A percentile compares a stretch with the other conserved stretches of the same genome.
These are phyloP conservation scores for Myiopsitta monachus DNA, from an alignment of 2,113 vertebrate genomes.

Conservation along the genomic window DNA sequence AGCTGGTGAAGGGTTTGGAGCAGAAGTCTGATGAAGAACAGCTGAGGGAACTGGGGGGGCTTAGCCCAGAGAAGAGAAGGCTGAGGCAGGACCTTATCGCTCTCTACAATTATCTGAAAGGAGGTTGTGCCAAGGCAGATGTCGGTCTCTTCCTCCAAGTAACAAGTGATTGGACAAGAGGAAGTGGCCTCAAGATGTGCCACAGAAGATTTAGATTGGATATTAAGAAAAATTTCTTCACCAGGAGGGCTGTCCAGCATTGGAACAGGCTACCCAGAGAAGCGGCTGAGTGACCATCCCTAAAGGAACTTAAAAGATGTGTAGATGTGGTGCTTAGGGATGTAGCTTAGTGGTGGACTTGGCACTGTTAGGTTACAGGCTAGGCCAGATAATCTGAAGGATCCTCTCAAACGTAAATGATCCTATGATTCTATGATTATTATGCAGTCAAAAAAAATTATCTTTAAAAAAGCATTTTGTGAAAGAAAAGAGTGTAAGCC, in stretches of 20 bases:
- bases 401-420: not conserved
- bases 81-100: not conserved
- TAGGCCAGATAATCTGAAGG: rapidly evolving
- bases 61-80: not conserved
- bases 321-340: rapidly evolving
- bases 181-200: not conserved
- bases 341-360: not conserved
- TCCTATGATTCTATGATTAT: not conserved
- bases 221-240: not conserved
- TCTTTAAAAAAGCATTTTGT: not conserved
- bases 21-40: not conserved
- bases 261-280: not conserved
- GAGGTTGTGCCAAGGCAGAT: rapidly evolving
- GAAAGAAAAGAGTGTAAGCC: not conserved
- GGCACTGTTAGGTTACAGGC: rapidly evolving
- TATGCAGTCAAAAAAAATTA: not conserved
- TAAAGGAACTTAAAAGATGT: not conserved
- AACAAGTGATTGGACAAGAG: rapidly evolving
- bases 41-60: not conserved
- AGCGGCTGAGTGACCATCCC: not conserved
- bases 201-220: not conserved
- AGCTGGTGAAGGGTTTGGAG: not conserved
- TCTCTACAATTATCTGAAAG: not conserved
- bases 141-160: not conserved
- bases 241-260: not conserved